A percentile compares a stretch with the other conserved stretches of the same genome.
Conservation (phyloP, 1,140 invertebrate genomes). For the Cotesia typhae region DNA sequence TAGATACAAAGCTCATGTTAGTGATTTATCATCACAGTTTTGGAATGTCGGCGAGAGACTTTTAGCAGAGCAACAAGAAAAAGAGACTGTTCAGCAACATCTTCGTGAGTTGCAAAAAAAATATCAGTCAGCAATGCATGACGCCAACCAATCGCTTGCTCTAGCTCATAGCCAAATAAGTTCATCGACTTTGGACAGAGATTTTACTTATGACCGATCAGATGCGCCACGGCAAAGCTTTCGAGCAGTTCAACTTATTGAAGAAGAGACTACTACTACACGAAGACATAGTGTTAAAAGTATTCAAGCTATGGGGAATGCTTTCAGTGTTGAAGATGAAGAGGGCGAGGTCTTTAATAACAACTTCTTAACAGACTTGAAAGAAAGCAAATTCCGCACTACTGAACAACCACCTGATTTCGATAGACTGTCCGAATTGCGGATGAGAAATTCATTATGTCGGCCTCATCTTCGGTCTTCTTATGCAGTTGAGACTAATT, state of each 20-base stretch:
- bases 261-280: slow-evolving; percentile 54
- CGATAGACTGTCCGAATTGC: slow-evolving; percentile 75
- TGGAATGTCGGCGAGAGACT: slow-evolving; percentile 71
- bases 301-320: slow-evolving; percentile 66
- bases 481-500: slow-evolving; percentile 88
- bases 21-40: slow-evolving; percentile 65
- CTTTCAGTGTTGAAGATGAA: slow-evolving; percentile 81
- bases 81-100: slow-evolving; percentile 55
- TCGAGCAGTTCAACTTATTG: slow-evolving; percentile 45
- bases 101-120: slow-evolving; percentile 42
- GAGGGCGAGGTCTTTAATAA: slow-evolving; percentile 84
- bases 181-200: slow-evolving; percentile 44
- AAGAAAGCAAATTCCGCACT: slow-evolving; percentile 57
- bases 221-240: slow-evolving; percentile 37
- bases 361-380: slow-evolving; percentile 73
- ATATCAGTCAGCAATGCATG: slow-evolving; percentile 18
- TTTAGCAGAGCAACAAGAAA: slow-evolving; percentile 67
- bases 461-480: slow-evolving; percentile 88
- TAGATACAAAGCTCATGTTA: slow-evolving; percentile 69
- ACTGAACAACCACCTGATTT: slow-evolving; percentile 45
- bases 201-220: slow-evolving; percentile 39
- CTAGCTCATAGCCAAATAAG: slow-evolving; percentile 36
- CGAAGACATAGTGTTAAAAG: slow-evolving; percentile 56
- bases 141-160: slow-evolving; percentile 21
- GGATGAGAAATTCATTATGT: slow-evolving; percentile 84